Conservation (phyloP, 2,888 invertebrate species). For the Calliopum simillimum region DNA sequence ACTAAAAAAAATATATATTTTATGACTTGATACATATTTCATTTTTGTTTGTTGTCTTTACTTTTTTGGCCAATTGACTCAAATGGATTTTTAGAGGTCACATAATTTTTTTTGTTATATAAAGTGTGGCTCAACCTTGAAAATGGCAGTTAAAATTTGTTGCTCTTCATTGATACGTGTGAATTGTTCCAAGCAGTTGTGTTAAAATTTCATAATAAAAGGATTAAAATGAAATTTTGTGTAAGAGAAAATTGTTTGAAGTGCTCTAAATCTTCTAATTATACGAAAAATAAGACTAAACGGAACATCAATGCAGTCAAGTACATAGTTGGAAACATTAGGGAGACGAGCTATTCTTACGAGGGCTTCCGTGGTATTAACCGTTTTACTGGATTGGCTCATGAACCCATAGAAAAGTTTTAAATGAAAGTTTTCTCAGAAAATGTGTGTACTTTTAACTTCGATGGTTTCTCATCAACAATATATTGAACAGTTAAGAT, state of each 20-base stretch:
- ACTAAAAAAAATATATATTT: background rate
- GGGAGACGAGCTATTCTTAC: too few species aligned
- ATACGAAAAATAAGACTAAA: too few species aligned
- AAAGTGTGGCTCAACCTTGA: slow-evolving; percentile 16
- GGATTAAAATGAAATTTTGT: slow-evolving; percentile 18
- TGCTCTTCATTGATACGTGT: background rate
- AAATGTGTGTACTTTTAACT: too few species aligned
- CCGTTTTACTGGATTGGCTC: too few species aligned
- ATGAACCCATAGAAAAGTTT: too few species aligned
- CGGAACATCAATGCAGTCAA: too few species aligned
- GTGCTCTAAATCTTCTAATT: too few species aligned
- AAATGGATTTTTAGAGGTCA: slow-evolving; percentile 14
- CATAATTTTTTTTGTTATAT: slow-evolving; percentile 9
- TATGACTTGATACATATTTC: slow-evolving; percentile 21
- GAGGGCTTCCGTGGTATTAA: too few species aligned
- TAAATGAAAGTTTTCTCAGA: too few species aligned
- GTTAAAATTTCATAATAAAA: background rate
- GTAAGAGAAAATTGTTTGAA: slow-evolving; percentile 1
- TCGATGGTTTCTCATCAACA: too few species aligned
- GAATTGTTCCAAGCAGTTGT: background rate
- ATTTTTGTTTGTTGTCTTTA: background rate
- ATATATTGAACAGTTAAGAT: too few species aligned
- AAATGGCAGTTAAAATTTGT: slow-evolving; percentile 13
- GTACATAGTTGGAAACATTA: too few species aligned
- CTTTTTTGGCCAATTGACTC: slow-evolving; percentile 5